Conservation (phyloP, 2,113 vertebrate species). For the Tinamus guttatus region DNA sequence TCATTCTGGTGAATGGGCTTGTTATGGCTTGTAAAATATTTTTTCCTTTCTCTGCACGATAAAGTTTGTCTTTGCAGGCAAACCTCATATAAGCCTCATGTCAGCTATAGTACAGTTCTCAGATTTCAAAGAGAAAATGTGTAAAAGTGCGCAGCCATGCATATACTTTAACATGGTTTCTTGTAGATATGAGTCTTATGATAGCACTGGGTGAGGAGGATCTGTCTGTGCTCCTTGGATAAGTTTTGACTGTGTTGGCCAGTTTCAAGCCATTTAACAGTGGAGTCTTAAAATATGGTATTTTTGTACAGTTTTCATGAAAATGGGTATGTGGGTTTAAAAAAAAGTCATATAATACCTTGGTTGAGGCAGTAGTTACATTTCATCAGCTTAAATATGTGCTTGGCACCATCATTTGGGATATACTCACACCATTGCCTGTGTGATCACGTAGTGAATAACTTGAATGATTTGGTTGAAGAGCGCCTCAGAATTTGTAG, state of each 20-base stretch:
- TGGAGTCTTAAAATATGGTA: neutral
- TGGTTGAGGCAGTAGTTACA: neutral
- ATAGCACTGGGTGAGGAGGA: neutral
- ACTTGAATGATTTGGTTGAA: neutral
- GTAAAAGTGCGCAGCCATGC: neutral
- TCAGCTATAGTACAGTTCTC: neutral
- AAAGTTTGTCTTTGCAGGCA: neutral
- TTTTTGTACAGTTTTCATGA: neutral
- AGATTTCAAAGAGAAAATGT: neutral
- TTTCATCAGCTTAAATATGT: neutral
- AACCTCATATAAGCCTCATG: neutral
- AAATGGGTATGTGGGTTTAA: neutral
- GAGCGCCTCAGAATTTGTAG: neutral
- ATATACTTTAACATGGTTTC: neutral
- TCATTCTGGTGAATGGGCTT: neutral
- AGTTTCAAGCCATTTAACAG: neutral
- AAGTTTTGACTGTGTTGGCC: neutral
- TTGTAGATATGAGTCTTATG: neutral
- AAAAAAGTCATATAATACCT: neutral
- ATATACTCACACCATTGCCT: neutral
- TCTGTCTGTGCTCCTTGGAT: neutral
- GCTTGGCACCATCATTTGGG: neutral
- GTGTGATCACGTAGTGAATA: neutral
- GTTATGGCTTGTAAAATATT: neutral
- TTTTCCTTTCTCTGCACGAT: neutral